Percentiles rank a stretch among this genome's conserved stretches.
Evolutionary conservation across 2,113 vertebrate species (phyloP).

Genomic region (Chascanopsetta lugubris): DNA sequence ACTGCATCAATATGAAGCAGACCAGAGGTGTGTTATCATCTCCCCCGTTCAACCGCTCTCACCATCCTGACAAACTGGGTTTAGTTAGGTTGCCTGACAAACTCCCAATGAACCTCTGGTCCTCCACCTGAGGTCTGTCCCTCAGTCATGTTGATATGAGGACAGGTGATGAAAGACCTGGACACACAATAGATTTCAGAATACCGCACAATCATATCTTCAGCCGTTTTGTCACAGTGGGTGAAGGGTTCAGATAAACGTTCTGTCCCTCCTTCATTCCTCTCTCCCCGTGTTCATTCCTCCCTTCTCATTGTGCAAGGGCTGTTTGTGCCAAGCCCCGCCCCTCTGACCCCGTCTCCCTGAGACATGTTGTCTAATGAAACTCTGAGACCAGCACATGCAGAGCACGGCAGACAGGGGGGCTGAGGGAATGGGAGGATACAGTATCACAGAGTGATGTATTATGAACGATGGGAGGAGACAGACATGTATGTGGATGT

Average conservation of each 20-base stretch:
- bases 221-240: neutral
- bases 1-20: neutral
- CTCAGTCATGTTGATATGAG: neutral
- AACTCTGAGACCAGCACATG: conserved; percentile 55
- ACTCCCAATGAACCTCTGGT: neutral
- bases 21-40: neutral
- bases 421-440: conserved; percentile 6
- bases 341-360: conserved; percentile 56
- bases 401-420: conserved; percentile 2
- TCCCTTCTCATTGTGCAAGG: conserved; percentile 40
- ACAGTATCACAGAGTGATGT: conserved; percentile 20
- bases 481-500: neutral
- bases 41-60: neutral
- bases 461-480: neutral
- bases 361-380: conserved; percentile 74
- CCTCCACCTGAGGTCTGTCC: neutral
- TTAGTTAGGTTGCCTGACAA: too few relatives aligned
- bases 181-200: neutral
- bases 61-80: neutral
- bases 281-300: conserved; percentile 29
- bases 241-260: too few relatives aligned
- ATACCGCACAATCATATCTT: conserved; percentile 10
- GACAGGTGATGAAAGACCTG: neutral
- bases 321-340: conserved; percentile 45
- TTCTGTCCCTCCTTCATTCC: conserved; percentile 14